Conservation (phyloP, 37 sponge, comb jelly and placozoan genomes). For the Axinella damicornis region DNA sequence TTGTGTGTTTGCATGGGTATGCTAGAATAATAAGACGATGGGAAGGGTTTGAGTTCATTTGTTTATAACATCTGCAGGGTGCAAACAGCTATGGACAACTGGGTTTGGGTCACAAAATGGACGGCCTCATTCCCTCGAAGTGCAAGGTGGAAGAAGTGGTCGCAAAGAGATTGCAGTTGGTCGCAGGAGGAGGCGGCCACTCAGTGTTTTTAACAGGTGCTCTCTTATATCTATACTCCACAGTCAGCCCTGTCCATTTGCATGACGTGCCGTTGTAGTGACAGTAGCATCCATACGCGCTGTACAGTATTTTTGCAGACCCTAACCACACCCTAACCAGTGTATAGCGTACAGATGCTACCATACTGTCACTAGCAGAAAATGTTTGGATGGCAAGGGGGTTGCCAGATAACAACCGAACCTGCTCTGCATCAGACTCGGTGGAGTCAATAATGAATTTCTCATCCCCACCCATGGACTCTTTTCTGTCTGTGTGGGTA, state of each 20-base stretch:
- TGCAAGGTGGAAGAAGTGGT: neutral
- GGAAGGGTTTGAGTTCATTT: neutral
- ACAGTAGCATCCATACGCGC: no score
- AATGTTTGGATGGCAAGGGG: neutral
- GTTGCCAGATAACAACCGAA: neutral
- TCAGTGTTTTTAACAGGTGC: conserved; percentile 57
- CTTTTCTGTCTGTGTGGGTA: no score
- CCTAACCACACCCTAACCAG: no score
- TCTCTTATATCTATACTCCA: neutral
- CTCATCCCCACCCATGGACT: no score
- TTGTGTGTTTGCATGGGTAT: conserved; percentile 52
- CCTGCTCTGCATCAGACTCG: no score
- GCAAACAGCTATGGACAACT: conserved; percentile 88
- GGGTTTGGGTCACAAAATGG: conserved; percentile 57
- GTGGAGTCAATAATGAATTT: no score
- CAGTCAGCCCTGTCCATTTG: neutral
- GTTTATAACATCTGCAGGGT: conserved; percentile 40
- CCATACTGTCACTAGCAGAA: no score
- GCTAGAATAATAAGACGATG: neutral
- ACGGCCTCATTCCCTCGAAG: conserved; percentile 27
- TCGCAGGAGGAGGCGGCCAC: conserved; percentile 81
- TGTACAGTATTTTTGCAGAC: no score
- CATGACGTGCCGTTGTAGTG: no score
- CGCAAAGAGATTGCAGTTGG: neutral
- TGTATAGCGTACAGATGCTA: no score